Base-by-base conservation (phyloP, 2,113 vertebrate genomes). In the Seriola aureovittata region DNA sequence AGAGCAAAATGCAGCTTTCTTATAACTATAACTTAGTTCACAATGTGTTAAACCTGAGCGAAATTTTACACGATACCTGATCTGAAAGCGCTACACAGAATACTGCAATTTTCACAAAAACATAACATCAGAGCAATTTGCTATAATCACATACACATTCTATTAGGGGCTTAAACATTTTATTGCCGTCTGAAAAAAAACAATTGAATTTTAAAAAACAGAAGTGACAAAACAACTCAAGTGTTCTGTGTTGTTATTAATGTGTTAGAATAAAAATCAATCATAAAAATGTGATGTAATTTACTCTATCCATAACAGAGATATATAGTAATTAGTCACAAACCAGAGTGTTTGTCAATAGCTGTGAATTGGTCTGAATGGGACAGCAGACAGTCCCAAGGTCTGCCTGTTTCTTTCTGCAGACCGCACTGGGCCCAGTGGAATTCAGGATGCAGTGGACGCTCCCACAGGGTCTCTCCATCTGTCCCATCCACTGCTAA, bases 401-500 rank as follows among this genome's bases (percentile, higher is more conserved):
- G 36, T 0, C 78, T 50, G 0, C 6, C 78, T 0, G 79, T 70
- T 0, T 85, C 87, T 55, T 91, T 88, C 0, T 86, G 60, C 46
- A 95, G 32, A 2, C 91, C 94, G 38, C 97, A 99, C 71, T 97
- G 90, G 72, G 95, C 90, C 85, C 97, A 96, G 69, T 93, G 91
- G 8, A 96, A 60, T 0, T 97, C 96, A 19, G 95, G 89, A 0
- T 89, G 91, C 44, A 96, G 88, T 0, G 95, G 95, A 40, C 34
- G 86, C 78, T 96, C 93, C 97, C 98, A 99, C 10, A 98, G 93
- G 0, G 65, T 70, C 1, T 83, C 81, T 64, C 98, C 97, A 0
- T 96, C 93, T 0, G 96, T 97, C 64, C 98, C 98, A 0, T 96
- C 97, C 75, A 96, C 91, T 0, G 96, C 97, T 0, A 93, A 36